These are phyloP conservation scores for Tiliacea citrago DNA, from an alignment of 2,888 invertebrate species.

Conservation along the genomic window DNA sequence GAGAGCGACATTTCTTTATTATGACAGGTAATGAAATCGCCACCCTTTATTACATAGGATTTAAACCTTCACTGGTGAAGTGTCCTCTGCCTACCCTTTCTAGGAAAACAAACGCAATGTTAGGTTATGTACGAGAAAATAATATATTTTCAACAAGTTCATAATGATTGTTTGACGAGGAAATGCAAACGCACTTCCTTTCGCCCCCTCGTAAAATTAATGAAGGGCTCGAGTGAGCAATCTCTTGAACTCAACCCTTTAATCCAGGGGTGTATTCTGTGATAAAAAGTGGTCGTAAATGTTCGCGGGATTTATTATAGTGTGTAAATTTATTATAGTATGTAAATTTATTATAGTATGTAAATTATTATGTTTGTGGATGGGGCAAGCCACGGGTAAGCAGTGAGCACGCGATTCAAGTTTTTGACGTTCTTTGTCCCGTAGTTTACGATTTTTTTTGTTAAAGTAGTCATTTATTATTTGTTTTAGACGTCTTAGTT, in stretches of 20 bases:
- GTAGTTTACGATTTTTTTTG: not conserved
- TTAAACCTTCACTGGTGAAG: not conserved
- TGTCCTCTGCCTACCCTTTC: not conserved
- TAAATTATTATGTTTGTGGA: slow-evolving; percentile 27
- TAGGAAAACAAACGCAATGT: not conserved
- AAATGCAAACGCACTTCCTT: slow-evolving; percentile 33
- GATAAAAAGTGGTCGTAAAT: slow-evolving; percentile 31
- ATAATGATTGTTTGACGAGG: slow-evolving; percentile 32
- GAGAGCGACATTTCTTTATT: too few relatives aligned
- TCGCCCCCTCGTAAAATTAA: slow-evolving; percentile 30
- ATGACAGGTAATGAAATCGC: too few relatives aligned
- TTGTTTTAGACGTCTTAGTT: too few relatives aligned
- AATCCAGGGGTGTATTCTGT: slow-evolving; percentile 18
- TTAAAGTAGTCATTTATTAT: too few relatives aligned
- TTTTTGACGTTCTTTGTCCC: not conserved
- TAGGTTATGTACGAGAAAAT: not conserved
- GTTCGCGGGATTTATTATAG: slow-evolving; percentile 40
- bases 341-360: slow-evolving; percentile 46
- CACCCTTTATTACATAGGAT: not conserved
- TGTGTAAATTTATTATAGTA: slow-evolving; percentile 38
- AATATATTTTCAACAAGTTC: slow-evolving; percentile 31
- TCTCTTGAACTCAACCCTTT: slow-evolving; percentile 52
- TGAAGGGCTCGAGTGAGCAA: slow-evolving; percentile 46
- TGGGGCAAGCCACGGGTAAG: not conserved
- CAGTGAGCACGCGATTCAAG: slow-evolving; percentile 6